Conservation (phyloP, 2,113 vertebrate genomes). For the Theristicus caerulescens region DNA sequence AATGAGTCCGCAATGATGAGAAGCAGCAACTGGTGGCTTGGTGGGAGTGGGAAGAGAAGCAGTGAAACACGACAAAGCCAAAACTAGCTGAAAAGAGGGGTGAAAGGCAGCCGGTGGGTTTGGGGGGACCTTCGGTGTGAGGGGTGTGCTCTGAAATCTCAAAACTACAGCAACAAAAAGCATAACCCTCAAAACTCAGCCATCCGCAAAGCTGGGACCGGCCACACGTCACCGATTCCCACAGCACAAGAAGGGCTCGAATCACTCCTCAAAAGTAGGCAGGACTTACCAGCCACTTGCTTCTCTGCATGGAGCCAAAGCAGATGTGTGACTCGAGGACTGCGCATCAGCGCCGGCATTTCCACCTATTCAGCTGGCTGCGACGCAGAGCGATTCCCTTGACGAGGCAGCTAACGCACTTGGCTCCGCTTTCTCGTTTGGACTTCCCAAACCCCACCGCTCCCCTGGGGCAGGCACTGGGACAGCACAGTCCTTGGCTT, state of each 20-base stretch:
- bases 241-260: accelerated
- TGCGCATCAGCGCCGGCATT: accelerated
- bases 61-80: neutral
- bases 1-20: accelerated
- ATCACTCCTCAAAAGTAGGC: accelerated
- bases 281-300: neutral
- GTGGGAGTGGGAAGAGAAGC: accelerated
- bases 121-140: accelerated
- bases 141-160: neutral
- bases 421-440: neutral
- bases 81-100: neutral
- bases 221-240: accelerated
- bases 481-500: too few species aligned
- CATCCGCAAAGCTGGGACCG: accelerated
- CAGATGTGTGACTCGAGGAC: accelerated
- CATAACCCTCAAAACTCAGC: neutral
- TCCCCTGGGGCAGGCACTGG: neutral
- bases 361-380: neutral
- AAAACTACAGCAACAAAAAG: neutral
- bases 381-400: accelerated
- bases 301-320: accelerated
- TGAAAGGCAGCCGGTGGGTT: neutral
- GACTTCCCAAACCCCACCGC: neutral
- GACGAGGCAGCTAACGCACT: accelerated
- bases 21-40: neutral